phyloP scores from a whole-genome alignment of 2,888 invertebrate species.

The Tinea trinotella region DNA sequence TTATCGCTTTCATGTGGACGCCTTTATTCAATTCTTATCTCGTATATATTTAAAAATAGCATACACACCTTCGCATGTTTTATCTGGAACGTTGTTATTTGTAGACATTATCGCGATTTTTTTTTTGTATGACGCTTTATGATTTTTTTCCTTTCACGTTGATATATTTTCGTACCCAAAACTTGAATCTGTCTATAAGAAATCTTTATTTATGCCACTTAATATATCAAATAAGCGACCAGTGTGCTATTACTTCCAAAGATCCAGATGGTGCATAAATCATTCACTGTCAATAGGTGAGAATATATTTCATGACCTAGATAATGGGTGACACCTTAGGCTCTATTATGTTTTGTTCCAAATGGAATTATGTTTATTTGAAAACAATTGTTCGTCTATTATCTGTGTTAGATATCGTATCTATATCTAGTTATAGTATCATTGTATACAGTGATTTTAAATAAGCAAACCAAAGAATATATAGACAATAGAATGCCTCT shows the following conservation, averaged over 20 bases:
- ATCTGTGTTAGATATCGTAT: neutral
- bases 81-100: neutral
- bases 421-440: too few relatives aligned
- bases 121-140: neutral
- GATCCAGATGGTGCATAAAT: conserved; percentile 26
- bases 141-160: neutral
- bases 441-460: too few relatives aligned
- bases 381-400: neutral
- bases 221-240: neutral
- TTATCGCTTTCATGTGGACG: conserved; percentile 3
- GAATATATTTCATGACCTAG: conserved; percentile 34
- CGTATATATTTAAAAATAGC: neutral
- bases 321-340: conserved; percentile 36
- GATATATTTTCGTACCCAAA: neutral
- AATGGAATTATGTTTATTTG: conserved; percentile 21
- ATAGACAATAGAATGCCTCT: too few relatives aligned
- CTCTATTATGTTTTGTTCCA: conserved; percentile 34
- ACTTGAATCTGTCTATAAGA: neutral
- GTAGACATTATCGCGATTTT: neutral
- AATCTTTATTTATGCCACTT: conserved; percentile 8
- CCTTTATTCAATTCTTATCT: conserved; percentile 13
- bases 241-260: neutral
- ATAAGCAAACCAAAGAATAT: too few relatives aligned
- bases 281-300: conserved; percentile 31
- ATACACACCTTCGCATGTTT: neutral